Percentiles rank a stretch among this genome's conserved stretches.
Conservation (phyloP, 2,888 invertebrate species). For the Heliothis peltigera region DNA sequence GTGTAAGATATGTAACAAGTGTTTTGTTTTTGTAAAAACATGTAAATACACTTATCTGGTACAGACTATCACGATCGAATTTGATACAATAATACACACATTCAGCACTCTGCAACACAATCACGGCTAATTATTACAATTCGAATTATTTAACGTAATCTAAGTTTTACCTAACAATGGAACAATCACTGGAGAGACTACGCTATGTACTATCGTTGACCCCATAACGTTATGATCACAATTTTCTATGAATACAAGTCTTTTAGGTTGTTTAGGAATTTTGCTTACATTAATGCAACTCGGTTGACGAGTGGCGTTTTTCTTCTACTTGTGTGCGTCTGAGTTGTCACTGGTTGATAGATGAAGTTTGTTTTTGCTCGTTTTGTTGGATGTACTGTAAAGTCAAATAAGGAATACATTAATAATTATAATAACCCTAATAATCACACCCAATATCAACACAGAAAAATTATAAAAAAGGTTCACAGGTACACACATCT, state of each 20-base stretch:
- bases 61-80: slow-evolving; percentile 72
- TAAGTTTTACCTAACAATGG: slow-evolving; percentile 64
- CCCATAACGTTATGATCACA: slow-evolving; percentile 74
- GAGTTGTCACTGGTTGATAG: slow-evolving; percentile 83
- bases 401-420: slow-evolving; percentile 25
- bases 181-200: slow-evolving; percentile 73
- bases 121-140: slow-evolving; percentile 71
- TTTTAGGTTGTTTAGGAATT: slow-evolving; percentile 58
- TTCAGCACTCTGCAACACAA: slow-evolving; percentile 60
- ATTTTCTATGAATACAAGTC: slow-evolving; percentile 67
- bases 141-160: slow-evolving; percentile 65
- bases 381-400: slow-evolving; percentile 85
- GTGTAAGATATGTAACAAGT: slow-evolving; percentile 89
- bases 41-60: slow-evolving; percentile 81
- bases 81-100: slow-evolving; percentile 58
- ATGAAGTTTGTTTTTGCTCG: slow-evolving; percentile 85
- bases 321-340: slow-evolving; percentile 89
- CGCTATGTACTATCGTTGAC: slow-evolving; percentile 66
- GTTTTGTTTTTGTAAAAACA: slow-evolving; percentile 73
- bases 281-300: slow-evolving; percentile 80
- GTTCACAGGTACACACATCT: too few relatives aligned
- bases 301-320: slow-evolving; percentile 91
- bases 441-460: too few relatives aligned
- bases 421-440: background rate
- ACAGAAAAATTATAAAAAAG: too few relatives aligned